A percentile compares a stretch with the other conserved stretches of the same genome.
These are phyloP conservation scores for Deroplatys truncata DNA, from an alignment of 2,888 invertebrate species.

Conservation along the genomic window DNA sequence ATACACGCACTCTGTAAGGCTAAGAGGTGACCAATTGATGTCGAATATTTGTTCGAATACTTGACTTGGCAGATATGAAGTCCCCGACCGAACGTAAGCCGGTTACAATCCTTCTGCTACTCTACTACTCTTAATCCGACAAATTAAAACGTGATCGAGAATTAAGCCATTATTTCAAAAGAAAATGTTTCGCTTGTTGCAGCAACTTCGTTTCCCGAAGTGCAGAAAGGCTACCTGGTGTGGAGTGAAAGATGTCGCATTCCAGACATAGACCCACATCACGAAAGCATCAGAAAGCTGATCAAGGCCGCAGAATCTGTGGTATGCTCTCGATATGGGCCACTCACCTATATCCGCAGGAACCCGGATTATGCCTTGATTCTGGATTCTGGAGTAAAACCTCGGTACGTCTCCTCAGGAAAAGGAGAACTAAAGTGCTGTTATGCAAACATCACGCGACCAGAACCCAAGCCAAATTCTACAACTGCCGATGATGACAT, in stretches of 20 bases:
- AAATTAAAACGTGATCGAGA: too few relatives aligned
- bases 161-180: too few relatives aligned
- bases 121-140: too few relatives aligned
- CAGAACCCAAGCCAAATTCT: neutral
- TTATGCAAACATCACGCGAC: conserved; percentile 41
- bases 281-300: conserved; percentile 50
- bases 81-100: too few relatives aligned
- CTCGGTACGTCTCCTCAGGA: conserved; percentile 34
- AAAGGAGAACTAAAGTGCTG: conserved; percentile 36
- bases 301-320: conserved; percentile 52
- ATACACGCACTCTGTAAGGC: too few relatives aligned
- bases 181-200: neutral
- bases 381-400: conserved; percentile 38
- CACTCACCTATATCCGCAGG: conserved; percentile 38
- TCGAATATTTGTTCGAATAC: too few relatives aligned
- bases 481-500: neutral
- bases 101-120: too few relatives aligned
- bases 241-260: conserved; percentile 61
- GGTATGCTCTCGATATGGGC: conserved; percentile 45
- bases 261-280: conserved; percentile 52
- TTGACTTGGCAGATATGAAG: too few relatives aligned
- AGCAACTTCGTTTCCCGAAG: neutral
- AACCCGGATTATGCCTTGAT: neutral
- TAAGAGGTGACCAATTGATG: too few relatives aligned
- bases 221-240: conserved; percentile 47